Conservation (phyloP, 2,888 invertebrate species). For the Caenorhabditis panamensis region DNA sequence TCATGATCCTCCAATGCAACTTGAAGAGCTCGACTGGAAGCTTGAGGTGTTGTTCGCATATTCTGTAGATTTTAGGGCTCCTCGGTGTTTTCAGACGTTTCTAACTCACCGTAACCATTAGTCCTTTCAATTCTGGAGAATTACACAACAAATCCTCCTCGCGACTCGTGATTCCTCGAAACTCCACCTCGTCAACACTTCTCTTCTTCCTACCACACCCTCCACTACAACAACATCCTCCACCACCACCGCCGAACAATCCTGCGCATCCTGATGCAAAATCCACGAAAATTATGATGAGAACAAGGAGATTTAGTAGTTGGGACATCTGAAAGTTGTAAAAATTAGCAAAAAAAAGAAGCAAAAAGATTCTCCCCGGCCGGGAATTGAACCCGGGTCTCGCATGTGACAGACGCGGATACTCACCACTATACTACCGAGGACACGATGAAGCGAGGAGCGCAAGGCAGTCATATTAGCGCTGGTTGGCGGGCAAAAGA, state of each 20-base stretch:
- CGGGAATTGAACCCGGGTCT: slow-evolving; percentile 74
- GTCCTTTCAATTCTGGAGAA: slow-evolving; percentile 44
- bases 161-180: slow-evolving; percentile 37
- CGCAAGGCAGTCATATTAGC: neutral
- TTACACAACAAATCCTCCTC: slow-evolving; percentile 52
- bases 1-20: slow-evolving; percentile 44
- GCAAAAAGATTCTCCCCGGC: slow-evolving; percentile 66
- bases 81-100: neutral
- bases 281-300: slow-evolving; percentile 7
- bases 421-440: slow-evolving; percentile 72
- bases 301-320: neutral
- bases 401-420: slow-evolving; percentile 74
- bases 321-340: neutral
- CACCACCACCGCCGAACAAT: slow-evolving; percentile 47
- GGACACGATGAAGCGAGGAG: slow-evolving; percentile 36
- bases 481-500: neutral
- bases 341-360: neutral
- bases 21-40: slow-evolving; percentile 46
- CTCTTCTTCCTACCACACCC: slow-evolving; percentile 54
- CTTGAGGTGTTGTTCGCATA: slow-evolving; percentile 22
- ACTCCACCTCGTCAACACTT: slow-evolving; percentile 34
- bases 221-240: slow-evolving; percentile 45
- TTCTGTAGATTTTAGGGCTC: slow-evolving; percentile 27
- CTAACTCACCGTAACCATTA: slow-evolving; percentile 43
- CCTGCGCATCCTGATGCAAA: slow-evolving; percentile 22